These are phyloP conservation scores for Andrena haemorrhoa DNA, from an alignment of 2,888 invertebrate genomes.

Conservation along the genomic window DNA sequence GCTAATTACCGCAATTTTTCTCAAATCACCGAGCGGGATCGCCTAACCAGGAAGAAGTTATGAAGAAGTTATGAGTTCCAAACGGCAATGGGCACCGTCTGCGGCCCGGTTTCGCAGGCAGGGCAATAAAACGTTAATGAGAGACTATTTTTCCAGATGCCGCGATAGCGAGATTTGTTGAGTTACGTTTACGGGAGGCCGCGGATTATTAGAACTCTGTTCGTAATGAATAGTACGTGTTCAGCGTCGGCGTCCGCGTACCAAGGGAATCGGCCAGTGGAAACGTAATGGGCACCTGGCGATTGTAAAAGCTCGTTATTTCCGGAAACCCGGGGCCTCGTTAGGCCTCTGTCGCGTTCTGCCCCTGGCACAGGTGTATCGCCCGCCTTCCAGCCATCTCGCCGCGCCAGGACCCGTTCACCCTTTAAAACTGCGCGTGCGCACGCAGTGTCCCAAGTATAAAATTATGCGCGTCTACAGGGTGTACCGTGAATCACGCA, in stretches of 20 bases:
- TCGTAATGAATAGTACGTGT: slow-evolving; percentile 11
- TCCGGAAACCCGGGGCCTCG: slow-evolving; percentile 63
- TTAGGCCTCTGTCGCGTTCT: slow-evolving; percentile 53
- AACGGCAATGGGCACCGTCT: slow-evolving; percentile 4
- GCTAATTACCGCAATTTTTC: slow-evolving; percentile 46
- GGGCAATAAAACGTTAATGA: slow-evolving; percentile 44
- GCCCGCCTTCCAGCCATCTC: slow-evolving; percentile 31
- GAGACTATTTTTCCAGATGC: slow-evolving; percentile 33
- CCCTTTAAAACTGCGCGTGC: slow-evolving; percentile 30
- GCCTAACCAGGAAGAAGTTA: slow-evolving; percentile 46
- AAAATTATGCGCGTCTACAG: slow-evolving; percentile 49
- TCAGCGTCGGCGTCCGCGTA: not conserved
- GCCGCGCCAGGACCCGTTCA: slow-evolving; percentile 16
- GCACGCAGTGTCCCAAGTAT: slow-evolving; percentile 22
- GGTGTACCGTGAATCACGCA: slow-evolving; percentile 54
- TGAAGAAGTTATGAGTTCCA: slow-evolving; percentile 19
- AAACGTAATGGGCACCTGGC: slow-evolving; percentile 67
- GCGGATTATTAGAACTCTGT: slow-evolving; percentile 22
- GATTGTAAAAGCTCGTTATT: slow-evolving; percentile 68
- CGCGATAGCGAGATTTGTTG: slow-evolving; percentile 40
- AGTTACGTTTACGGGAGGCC: not conserved
- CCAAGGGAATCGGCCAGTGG: slow-evolving; percentile 43
- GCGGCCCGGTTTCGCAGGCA: not conserved
- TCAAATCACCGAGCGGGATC: slow-evolving; percentile 43
- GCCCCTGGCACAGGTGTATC: slow-evolving; percentile 62